phyloP scores from a whole-genome alignment of 2,888 invertebrate species.

The Agonum fuliginosum region DNA sequence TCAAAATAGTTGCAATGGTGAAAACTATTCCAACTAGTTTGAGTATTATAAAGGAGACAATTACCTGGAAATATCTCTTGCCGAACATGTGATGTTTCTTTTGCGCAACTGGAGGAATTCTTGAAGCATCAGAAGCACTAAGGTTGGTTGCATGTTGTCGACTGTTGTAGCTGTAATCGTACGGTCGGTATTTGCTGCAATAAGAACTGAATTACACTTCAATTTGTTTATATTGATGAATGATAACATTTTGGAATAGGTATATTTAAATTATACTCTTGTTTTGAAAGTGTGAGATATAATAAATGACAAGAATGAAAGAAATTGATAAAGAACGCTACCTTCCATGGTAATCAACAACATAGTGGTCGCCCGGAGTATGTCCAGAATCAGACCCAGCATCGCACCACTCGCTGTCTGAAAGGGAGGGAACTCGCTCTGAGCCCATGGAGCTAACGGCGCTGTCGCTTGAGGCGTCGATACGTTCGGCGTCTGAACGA shows the following conservation, averaged over 20 bases:
- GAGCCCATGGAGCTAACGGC: conserved; percentile 96
- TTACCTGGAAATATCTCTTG: conserved; percentile 87
- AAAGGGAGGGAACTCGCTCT: conserved; percentile 90
- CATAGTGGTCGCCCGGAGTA: conserved; percentile 78
- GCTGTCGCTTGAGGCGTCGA: conserved; percentile 92
- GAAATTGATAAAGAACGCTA: conserved; percentile 63
- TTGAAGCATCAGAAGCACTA: conserved; percentile 73
- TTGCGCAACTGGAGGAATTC: conserved; percentile 83
- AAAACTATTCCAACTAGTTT: no score
- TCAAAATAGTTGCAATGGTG: neutral
- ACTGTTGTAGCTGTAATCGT: conserved; percentile 81
- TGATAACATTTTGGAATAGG: no score
- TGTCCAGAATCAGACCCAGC: conserved; percentile 87
- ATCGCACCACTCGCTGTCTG: conserved; percentile 94
- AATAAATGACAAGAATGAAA: conserved; percentile 24
- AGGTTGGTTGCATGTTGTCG: conserved; percentile 72
- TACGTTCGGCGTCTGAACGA: conserved; percentile 78
- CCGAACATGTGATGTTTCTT: conserved; percentile 96
- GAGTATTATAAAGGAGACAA: no score
- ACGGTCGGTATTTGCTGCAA: conserved; percentile 82
- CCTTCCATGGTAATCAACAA: conserved; percentile 84
- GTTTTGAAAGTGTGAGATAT: no score
- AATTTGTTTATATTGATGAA: conserved; percentile 3
- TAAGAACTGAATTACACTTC: conserved; percentile 49
- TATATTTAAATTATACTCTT: no score